A percentile compares a stretch with the other conserved stretches of the same genome.
phyloP scores from a whole-genome alignment of 2,888 invertebrate genomes.

The Lepeophtheirus nordmannii region DNA sequence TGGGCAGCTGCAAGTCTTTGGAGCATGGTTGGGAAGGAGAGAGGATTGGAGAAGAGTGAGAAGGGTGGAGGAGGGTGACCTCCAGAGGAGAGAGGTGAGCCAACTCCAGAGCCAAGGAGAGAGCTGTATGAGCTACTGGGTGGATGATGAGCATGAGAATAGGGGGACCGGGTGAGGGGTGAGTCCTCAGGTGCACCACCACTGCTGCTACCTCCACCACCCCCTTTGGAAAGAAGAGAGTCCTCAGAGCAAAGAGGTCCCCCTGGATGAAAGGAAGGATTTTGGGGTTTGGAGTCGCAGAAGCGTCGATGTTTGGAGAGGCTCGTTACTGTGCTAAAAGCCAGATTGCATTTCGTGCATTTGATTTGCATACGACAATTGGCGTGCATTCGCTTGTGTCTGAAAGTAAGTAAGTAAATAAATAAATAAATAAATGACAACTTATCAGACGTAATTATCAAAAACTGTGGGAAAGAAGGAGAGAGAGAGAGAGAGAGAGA shows the following conservation, averaged over 20 bases:
- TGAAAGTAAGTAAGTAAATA: constrained; percentile 31
- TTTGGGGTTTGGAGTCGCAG: constrained; percentile 54
- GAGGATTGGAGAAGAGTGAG: not conserved
- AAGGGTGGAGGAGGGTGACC: not conserved
- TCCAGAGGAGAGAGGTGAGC: not conserved
- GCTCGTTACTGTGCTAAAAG: constrained; percentile 77
- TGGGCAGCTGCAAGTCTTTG: constrained; percentile 1
- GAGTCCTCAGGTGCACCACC: not conserved
- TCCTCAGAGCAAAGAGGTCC: not conserved
- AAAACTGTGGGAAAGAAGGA: too few species aligned
- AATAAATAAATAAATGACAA: too few species aligned
- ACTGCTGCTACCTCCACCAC: not conserved
- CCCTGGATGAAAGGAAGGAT: constrained; percentile 8
- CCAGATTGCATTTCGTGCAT: constrained; percentile 83
- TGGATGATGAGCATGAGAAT: not conserved
- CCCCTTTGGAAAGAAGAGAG: not conserved
- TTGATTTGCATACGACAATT: constrained; percentile 84
- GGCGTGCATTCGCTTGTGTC: constrained; percentile 98
- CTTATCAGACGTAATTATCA: too few species aligned
- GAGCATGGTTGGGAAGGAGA: constrained; percentile 11
- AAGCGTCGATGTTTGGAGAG: constrained; percentile 88
- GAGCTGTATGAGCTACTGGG: not conserved
- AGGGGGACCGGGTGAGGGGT: not conserved
- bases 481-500: too few species aligned
- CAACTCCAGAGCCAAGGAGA: not conserved